Percentiles rank a stretch among this genome's conserved stretches.
These are phyloP conservation scores for Porites lobata DNA, from an alignment of 92 coral and sea anemone genomes.

Conservation along the genomic window DNA sequence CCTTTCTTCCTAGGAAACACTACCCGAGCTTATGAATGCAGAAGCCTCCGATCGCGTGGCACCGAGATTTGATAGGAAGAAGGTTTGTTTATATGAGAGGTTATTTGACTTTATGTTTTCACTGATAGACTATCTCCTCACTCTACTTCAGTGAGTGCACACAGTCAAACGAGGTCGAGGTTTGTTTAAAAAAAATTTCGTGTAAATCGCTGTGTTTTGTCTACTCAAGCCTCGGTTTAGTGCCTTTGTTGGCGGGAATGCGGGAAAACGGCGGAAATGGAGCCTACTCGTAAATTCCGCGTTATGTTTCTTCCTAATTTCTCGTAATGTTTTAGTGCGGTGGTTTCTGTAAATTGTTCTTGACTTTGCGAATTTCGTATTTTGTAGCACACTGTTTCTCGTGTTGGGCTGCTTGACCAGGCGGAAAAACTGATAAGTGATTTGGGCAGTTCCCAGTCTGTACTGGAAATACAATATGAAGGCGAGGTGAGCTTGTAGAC, in stretches of 20 bases:
- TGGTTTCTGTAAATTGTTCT: too few species aligned
- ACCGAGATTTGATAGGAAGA: conserved; percentile 97
- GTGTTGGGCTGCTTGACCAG: conserved; percentile 85
- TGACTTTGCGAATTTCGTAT: not conserved
- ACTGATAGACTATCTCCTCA: not conserved
- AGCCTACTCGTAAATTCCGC: too few species aligned
- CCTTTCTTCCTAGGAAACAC: conserved; percentile 77
- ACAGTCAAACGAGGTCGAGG: too few species aligned
- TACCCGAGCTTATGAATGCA: conserved; percentile 95
- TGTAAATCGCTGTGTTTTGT: too few species aligned
- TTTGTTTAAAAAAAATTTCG: too few species aligned
- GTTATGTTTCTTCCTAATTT: too few species aligned
- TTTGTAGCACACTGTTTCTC: conserved; percentile 90
- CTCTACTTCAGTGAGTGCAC: too few species aligned
- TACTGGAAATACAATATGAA: conserved; percentile 97
- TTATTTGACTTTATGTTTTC: too few species aligned
- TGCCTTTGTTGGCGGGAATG: too few species aligned
- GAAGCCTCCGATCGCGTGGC: conserved; percentile 99
- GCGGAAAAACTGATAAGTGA: conserved; percentile 97
- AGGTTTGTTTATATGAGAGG: conserved; percentile 64
- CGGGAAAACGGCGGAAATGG: too few species aligned
- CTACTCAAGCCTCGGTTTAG: too few species aligned
- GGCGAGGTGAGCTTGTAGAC: conserved; percentile 78
- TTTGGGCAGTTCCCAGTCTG: conserved; percentile 95
- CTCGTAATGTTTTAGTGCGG: too few species aligned